Evolutionary conservation across 2,797 vertebrate species (phyloP).

Genomic region (Buphagus erythrorhynchus): DNA sequence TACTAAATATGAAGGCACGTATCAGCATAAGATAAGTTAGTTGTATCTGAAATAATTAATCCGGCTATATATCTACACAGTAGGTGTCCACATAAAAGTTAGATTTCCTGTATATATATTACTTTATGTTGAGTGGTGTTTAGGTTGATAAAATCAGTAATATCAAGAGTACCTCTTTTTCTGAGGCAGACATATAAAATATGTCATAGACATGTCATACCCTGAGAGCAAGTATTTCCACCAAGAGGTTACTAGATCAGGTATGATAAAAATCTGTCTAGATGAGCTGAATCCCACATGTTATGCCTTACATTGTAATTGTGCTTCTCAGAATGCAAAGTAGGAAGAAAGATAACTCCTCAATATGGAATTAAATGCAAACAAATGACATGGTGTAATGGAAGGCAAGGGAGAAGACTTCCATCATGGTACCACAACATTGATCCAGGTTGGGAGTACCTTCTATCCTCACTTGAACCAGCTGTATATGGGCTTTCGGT

Average conservation of each 20-base stretch:
- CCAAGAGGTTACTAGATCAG: not conserved
- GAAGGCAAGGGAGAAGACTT: not conserved
- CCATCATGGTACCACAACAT: not conserved
- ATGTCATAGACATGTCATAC: fast-evolving
- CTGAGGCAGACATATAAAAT: not conserved
- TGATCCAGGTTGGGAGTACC: not conserved
- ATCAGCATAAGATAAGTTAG: not conserved
- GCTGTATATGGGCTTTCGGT: not conserved
- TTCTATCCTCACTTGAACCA: not conserved
- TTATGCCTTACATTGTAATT: not conserved
- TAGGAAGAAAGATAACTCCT: not conserved
- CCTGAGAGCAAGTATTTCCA: not conserved
- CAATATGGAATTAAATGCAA: not conserved
- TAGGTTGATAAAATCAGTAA: not conserved
- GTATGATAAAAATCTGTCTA: not conserved
- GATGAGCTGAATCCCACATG: not conserved
- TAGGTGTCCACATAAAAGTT: not conserved
- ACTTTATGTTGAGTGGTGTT: not conserved
- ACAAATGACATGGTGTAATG: not conserved
- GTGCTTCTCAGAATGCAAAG: not conserved
- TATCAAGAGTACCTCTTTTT: not conserved
- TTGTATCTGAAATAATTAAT: not conserved
- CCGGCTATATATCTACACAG: not conserved
- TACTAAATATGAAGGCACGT: not conserved
- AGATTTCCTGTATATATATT: not conserved